Conservation (phyloP, 2,888 invertebrate genomes). For the Temnothorax ravouxi region DNA sequence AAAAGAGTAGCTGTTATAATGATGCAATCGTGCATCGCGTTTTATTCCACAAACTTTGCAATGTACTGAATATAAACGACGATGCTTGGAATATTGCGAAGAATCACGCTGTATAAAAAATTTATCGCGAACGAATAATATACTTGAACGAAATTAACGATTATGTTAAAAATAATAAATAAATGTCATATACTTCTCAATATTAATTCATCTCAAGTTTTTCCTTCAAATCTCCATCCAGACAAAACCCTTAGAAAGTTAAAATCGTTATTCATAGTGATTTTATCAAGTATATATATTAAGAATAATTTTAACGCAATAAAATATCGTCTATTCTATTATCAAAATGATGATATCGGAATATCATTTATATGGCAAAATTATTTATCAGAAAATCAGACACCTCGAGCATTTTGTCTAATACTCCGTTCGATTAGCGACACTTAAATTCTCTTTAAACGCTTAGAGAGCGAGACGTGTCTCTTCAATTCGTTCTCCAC, state of each 20-base stretch:
- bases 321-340: background rate
- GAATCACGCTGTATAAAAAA: background rate
- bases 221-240: background rate
- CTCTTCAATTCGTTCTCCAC: background rate
- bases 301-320: slow-evolving; percentile 2
- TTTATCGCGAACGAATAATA: background rate
- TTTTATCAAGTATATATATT: background rate
- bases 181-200: background rate
- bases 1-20: background rate
- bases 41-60: background rate
- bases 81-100: background rate
- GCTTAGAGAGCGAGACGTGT: background rate
- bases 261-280: background rate
- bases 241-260: background rate
- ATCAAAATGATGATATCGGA: background rate
- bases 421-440: background rate
- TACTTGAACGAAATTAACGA: background rate
- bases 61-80: slow-evolving; percentile 11
- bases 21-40: background rate
- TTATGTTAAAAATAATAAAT: background rate
- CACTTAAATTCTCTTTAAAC: slow-evolving; percentile 4
- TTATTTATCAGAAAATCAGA: background rate
- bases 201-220: background rate
- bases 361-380: background rate
- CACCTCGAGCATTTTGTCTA: background rate